Evolutionary conservation across 2,888 invertebrate genomes (phyloP), one percentile per base, ranked within the genome.

Genomic region (Eristalis pertinax): DNA sequence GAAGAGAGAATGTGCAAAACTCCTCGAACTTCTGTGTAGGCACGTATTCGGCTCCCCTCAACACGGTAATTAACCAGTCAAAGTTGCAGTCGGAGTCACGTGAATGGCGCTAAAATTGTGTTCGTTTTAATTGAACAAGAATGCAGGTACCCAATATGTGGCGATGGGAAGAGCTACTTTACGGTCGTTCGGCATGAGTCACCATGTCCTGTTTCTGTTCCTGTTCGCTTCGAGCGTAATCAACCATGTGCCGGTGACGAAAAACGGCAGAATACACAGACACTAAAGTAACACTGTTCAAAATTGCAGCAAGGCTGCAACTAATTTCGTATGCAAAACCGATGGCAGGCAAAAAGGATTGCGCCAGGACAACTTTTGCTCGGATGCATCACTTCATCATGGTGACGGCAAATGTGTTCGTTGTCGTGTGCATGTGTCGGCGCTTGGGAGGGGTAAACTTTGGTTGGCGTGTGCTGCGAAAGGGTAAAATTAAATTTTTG

Each of bases 291-390:
- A 68, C n/a, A 56, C 50, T 19, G 8, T 19, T 13, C 11, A 24
- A 63, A 29, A 72, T 8, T 73, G 62, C 81, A 70, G 72, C 69
- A 79, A 72, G 26, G 35, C 65, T 80, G 75, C 62, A 82, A 67
- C 82, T 74, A 69, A 83, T 83, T 86, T 86, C 50, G 83, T 83
- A 86, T 86, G 86, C 83, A 83, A 78, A 73, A 81, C 63, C 29
- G 24, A 67, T 76, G 15, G 38, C 60, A 64, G 60, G 43, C 67
- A 8, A 68, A 73, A n/a, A 63, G 69, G 56, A 73, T 77, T 82
- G 77, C 82, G 72, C 60, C 62, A 75, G 79, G 73, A 77, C 43
- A 82, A 86, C 73, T 72, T 86, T 83, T 72, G 67, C 83, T 78
- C 43, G 41, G 22, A 77, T 70, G 58, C 77, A 82, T 82, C 85